Percentiles rank a stretch among this genome's conserved stretches.
phyloP scores from a whole-genome alignment of 1,140 invertebrate species.

The Neodiprion pinetum region DNA sequence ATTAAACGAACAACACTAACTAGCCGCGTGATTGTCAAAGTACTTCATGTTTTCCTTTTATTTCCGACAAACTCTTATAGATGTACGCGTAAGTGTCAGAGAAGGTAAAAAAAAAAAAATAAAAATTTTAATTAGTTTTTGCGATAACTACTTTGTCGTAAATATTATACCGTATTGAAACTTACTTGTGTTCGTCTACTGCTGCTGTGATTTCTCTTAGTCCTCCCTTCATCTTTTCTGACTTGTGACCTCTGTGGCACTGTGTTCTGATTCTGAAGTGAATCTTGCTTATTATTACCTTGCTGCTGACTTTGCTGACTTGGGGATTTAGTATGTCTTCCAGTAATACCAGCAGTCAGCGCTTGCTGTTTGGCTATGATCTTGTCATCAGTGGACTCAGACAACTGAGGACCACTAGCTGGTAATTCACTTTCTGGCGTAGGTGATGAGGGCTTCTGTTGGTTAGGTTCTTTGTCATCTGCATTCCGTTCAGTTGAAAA shows the following conservation, averaged over 20 bases:
- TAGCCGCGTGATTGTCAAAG: too few species aligned
- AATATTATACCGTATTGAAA: too few species aligned
- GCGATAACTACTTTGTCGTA: too few species aligned
- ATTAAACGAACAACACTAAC: too few species aligned
- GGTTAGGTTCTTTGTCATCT: constrained; percentile 48
- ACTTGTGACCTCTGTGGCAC: constrained; percentile 34
- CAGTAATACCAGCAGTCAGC: constrained; percentile 70
- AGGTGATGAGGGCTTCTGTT: constrained; percentile 41
- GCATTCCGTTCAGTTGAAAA: constrained; percentile 61
- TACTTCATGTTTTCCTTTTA: too few species aligned
- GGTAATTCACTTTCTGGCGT: constrained; percentile 60
- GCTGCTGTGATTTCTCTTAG: constrained; percentile 52
- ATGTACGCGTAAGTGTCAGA: too few species aligned
- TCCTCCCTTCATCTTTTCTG: constrained; percentile 53
- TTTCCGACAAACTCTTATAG: too few species aligned
- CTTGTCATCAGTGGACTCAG: constrained; percentile 68
- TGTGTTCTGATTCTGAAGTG: constrained; percentile 30
- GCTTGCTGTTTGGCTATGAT: constrained; percentile 73
- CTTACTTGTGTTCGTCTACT: constrained; percentile 39
- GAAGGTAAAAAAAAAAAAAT: too few species aligned
- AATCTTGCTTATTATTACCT: constrained; percentile 33
- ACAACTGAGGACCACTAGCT: constrained; percentile 52
- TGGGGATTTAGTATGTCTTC: constrained; percentile 55
- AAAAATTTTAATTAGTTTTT: too few species aligned
- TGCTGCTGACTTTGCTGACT: constrained; percentile 38